Evolutionary conservation across 2,113 vertebrate genomes (phyloP).

Genomic region (Solenodon paradoxus): DNA sequence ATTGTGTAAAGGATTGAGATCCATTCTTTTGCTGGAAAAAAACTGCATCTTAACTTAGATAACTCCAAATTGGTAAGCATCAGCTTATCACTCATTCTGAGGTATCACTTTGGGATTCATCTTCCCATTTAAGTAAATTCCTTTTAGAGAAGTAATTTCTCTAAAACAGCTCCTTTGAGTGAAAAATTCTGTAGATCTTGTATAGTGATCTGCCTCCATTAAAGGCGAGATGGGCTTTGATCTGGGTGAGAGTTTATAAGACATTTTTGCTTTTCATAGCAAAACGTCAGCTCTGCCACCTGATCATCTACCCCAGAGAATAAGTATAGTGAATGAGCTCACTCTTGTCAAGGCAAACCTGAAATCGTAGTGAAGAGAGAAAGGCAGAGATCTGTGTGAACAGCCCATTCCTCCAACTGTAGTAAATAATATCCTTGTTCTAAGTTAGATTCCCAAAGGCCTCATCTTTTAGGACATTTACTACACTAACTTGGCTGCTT

Average conservation of each 20-base stretch:
- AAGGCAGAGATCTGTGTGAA: fast-evolving
- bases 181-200: background rate
- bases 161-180: background rate
- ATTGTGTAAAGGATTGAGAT: background rate
- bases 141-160: no score
- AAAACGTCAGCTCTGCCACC: background rate
- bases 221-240: background rate
- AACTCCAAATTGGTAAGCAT: background rate
- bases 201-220: background rate
- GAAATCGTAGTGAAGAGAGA: background rate
- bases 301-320: background rate
- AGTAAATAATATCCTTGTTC: background rate
- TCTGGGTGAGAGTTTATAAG: background rate
- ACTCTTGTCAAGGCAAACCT: background rate
- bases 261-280: background rate
- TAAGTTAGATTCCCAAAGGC: background rate
- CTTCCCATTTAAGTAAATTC: background rate
- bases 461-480: background rate
- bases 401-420: no score
- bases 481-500: background rate
- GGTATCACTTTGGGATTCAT: background rate
- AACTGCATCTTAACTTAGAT: background rate
- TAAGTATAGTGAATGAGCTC: background rate
- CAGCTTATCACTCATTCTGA: background rate
- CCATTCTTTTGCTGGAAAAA: background rate